Evolutionary conservation across 2,113 vertebrate species (phyloP).

Genomic region (Tachysurus vachellii): DNA sequence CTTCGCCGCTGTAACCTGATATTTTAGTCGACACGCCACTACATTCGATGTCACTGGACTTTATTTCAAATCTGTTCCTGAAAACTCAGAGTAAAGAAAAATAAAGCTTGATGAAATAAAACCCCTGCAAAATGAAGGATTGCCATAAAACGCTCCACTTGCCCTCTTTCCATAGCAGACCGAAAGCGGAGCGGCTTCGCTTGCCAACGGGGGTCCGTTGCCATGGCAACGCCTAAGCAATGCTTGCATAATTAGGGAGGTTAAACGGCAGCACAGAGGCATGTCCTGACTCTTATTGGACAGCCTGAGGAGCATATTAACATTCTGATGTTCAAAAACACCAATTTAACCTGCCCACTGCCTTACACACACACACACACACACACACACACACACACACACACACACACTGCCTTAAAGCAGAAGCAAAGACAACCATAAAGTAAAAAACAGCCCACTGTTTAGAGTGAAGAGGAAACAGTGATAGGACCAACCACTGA

Average conservation of each 20-base stretch:
- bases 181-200: constrained; percentile 40
- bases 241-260: constrained; percentile 61
- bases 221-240: constrained; percentile 59
- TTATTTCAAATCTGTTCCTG: background rate
- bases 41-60: background rate
- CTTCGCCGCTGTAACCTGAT: constrained; percentile 41
- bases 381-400: background rate
- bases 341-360: background rate
- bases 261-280: constrained; percentile 52
- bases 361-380: background rate
- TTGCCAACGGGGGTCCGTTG: constrained; percentile 54
- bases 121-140: background rate
- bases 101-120: background rate
- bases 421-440: background rate
- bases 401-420: background rate
- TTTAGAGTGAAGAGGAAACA: background rate
- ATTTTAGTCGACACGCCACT: background rate
- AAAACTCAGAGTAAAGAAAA: background rate
- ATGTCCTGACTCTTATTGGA: constrained; percentile 43
- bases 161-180: constrained; percentile 38
- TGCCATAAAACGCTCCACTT: background rate
- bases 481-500: background rate
- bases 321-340: constrained; percentile 39
- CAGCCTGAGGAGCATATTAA: constrained; percentile 39
- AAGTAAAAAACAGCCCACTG: background rate